Base-by-base conservation (phyloP, 1,140 invertebrate genomes). In the Tribolium madens region DNA sequence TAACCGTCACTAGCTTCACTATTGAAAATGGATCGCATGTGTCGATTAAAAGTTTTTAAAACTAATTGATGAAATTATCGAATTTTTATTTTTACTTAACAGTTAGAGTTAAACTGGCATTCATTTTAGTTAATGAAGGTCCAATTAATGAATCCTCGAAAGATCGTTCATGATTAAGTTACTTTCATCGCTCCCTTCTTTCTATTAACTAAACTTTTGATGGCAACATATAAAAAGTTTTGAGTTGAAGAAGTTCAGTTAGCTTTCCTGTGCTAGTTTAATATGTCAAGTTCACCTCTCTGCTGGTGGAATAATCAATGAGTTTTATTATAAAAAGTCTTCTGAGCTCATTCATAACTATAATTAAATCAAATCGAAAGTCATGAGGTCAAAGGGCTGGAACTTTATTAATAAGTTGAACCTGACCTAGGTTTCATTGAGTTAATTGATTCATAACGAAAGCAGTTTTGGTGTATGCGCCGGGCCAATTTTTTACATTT, bases 351-450 rank as follows among this genome's bases (percentile, higher is more conserved):
- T 64, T 64, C 57, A 33, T 13, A 26, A 12, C 57, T 17, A 33
- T 64, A 64, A 64, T 64, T 64, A 64, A 64, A 64, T 64, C 33
- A 33, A 64, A 64, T 64, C 57, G 57, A 64, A 64, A 64, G 57
- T 64, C 57, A 64, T 3, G 21, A n/a, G 57, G 57, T 64, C 57
- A 64, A 64, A 64, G 57, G 57, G 57, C 57, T 33, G 13, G 57
- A 64, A 64, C 57, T 64, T 57, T 64, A 33, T 64, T 64, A 64
- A 64, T 64, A 64, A 64, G 21, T 33, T 64, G 57, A 64, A 64
- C 57, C 57, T 64, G 57, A 64, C 57, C 57, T 64, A 64, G 57
- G 57, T 14, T 57, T 10, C 57, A 33, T 64, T 33, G 9, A 12
- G 17, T n/a, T 10, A 64, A 64, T 64, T 64, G 57, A 57, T 57